Evolutionary conservation across 2,797 vertebrate genomes (phyloP).

Genomic region (Todus mexicanus): DNA sequence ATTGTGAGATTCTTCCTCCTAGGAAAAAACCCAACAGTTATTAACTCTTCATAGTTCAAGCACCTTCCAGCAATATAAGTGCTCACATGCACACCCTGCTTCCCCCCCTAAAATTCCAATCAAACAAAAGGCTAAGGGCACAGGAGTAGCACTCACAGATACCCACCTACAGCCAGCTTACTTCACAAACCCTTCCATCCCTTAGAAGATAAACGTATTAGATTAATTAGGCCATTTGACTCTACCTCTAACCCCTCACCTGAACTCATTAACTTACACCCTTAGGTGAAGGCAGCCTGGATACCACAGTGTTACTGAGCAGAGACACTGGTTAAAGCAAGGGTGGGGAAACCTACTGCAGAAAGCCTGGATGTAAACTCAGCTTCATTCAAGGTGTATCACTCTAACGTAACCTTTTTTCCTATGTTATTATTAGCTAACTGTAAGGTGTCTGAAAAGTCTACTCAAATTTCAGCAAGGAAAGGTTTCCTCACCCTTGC

Average conservation of each 20-base stretch:
- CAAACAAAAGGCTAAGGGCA: neutral
- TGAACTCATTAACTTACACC: neutral
- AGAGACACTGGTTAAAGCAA: neutral
- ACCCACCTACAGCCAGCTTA: neutral
- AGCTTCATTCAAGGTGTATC: neutral
- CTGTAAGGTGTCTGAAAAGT: neutral
- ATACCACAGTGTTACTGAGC: neutral
- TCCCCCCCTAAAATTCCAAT: neutral
- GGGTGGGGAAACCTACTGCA: neutral
- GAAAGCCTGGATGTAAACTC: neutral
- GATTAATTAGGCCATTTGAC: neutral
- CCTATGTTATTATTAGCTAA: neutral
- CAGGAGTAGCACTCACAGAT: neutral
- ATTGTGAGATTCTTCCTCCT: slow-evolving; percentile 85
- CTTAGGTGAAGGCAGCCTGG: neutral
- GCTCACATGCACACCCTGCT: neutral
- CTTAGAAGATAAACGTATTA: neutral
- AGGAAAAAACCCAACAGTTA: slow-evolving; percentile 34
- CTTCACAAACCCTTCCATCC: neutral
- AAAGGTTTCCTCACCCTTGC: neutral
- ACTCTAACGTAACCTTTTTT: neutral
- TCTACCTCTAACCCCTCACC: neutral
- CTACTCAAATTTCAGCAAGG: neutral
- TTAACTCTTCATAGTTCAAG: neutral
- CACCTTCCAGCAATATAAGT: neutral